Evolutionary conservation across 1,140 invertebrate species (phyloP).

Genomic region (Neocloeon triangulifer): DNA sequence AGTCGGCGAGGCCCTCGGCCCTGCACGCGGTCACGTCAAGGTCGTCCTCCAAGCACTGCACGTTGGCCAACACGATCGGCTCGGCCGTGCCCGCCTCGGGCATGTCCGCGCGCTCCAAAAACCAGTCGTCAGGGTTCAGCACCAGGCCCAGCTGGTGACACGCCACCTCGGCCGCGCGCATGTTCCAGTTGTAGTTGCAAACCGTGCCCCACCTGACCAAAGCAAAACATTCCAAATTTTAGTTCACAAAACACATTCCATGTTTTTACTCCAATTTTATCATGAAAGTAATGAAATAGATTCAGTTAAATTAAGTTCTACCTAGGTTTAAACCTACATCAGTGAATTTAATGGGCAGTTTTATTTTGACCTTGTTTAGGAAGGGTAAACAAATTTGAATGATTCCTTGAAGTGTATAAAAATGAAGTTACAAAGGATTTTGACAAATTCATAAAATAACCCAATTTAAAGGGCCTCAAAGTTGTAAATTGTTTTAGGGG

Average conservation of each 20-base stretch:
- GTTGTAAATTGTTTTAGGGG: too few species aligned
- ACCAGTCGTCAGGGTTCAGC: slow-evolving; percentile 82
- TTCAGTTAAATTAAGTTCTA: too few species aligned
- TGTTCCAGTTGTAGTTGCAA: slow-evolving; percentile 89
- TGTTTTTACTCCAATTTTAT: slow-evolving; percentile 54
- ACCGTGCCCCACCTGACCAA: slow-evolving; percentile 88
- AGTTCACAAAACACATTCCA: too few species aligned
- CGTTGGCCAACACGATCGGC: slow-evolving; percentile 46
- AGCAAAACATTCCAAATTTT: too few species aligned
- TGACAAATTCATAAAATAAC: too few species aligned
- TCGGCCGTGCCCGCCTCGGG: slow-evolving; percentile 53
- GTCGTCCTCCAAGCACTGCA: slow-evolving; percentile 77
- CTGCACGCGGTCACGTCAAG: slow-evolving; percentile 76
- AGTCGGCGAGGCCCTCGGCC: slow-evolving; percentile 48
- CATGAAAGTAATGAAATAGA: slow-evolving; percentile 26
- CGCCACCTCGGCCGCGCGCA: slow-evolving; percentile 73
- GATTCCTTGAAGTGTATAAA: too few species aligned
- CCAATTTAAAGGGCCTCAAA: too few species aligned
- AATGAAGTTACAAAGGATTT: too few species aligned
- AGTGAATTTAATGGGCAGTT: too few species aligned
- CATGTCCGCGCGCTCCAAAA: slow-evolving; percentile 52
- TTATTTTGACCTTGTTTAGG: too few species aligned
- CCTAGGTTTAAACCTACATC: too few species aligned
- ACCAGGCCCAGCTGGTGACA: slow-evolving; percentile 89
- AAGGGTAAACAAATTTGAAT: too few species aligned